Evolutionary conservation across 2,888 invertebrate species (phyloP).

Genomic region (Leuctra nigra): DNA sequence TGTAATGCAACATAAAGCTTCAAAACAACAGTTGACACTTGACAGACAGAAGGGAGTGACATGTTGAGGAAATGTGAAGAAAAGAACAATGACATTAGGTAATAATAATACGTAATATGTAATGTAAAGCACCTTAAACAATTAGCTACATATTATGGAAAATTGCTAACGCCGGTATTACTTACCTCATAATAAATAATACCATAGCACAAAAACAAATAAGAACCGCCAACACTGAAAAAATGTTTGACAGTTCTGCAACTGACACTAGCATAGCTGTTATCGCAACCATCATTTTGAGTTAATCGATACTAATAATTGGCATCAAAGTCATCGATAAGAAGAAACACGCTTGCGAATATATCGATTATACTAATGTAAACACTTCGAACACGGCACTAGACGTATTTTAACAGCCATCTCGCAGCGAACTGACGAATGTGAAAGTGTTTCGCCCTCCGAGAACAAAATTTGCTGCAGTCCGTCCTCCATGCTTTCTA

Average conservation of each 20-base stretch:
- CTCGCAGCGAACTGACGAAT: slow-evolving; percentile 28
- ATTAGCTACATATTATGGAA: too few species aligned
- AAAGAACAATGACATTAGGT: too few species aligned
- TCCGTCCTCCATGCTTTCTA: too few species aligned
- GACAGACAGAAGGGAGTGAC: too few species aligned
- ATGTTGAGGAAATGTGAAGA: too few species aligned
- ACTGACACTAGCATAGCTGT: slow-evolving; percentile 58
- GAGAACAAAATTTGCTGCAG: too few species aligned
- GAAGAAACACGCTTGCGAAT: neutral
- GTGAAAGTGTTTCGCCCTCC: slow-evolving; percentile 20
- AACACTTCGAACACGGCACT: slow-evolving; percentile 7
- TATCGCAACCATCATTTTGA: slow-evolving; percentile 39
- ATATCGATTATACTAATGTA: neutral
- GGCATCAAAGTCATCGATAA: neutral
- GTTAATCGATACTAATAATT: neutral
- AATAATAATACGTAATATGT: too few species aligned
- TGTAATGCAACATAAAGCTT: too few species aligned
- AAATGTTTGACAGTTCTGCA: slow-evolving; percentile 67
- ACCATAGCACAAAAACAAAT: slow-evolving; percentile 69
- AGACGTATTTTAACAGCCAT: slow-evolving; percentile 27
- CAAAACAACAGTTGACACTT: too few species aligned
- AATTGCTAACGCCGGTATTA: too few species aligned
- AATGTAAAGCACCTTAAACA: too few species aligned
- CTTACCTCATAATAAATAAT: slow-evolving; percentile 66
- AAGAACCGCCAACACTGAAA: slow-evolving; percentile 64